Percentiles rank a stretch among this genome's conserved stretches.
Conservation (phyloP, 2,113 vertebrate genomes). For the Gadus macrocephalus region DNA sequence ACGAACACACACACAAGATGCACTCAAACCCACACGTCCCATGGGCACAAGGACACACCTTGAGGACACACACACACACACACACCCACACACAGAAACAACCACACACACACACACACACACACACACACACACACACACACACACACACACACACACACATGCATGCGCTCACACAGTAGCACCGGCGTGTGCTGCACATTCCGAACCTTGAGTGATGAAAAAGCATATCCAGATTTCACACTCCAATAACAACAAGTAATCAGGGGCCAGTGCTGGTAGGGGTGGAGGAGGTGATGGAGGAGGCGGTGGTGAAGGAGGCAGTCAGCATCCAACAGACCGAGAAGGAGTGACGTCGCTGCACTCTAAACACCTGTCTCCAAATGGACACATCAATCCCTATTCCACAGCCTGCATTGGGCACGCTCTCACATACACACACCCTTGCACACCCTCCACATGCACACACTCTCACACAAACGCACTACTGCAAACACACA, state of each 20-base stretch:
- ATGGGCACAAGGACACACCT: no score
- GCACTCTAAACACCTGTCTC: conserved; percentile 65
- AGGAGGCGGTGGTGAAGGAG: conserved; percentile 30
- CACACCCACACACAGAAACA: no score
- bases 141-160: background rate
- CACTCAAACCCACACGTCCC: no score
- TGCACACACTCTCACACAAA: background rate
- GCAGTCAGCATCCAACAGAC: conserved; percentile 45
- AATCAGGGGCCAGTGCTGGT: conserved; percentile 59
- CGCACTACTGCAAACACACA: background rate
- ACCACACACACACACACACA: no score
- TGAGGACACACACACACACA: no score
- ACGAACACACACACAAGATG: no score
- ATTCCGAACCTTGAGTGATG: conserved; percentile 65
- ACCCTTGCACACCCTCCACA: conserved; percentile 2
- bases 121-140: conserved; percentile 3
- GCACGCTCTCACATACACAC: background rate
- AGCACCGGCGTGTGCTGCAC: conserved; percentile 28
- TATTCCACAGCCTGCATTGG: conserved; percentile 66
- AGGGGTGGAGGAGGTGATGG: no score
- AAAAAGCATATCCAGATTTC: conserved; percentile 73
- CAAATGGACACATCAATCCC: conserved; percentile 77
- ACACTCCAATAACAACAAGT: conserved; percentile 72
- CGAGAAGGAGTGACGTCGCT: conserved; percentile 53
- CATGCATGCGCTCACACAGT: conserved; percentile 14